Evolutionary conservation across 2,113 vertebrate genomes (phyloP).

Genomic region (Propithecus coquereli): DNA sequence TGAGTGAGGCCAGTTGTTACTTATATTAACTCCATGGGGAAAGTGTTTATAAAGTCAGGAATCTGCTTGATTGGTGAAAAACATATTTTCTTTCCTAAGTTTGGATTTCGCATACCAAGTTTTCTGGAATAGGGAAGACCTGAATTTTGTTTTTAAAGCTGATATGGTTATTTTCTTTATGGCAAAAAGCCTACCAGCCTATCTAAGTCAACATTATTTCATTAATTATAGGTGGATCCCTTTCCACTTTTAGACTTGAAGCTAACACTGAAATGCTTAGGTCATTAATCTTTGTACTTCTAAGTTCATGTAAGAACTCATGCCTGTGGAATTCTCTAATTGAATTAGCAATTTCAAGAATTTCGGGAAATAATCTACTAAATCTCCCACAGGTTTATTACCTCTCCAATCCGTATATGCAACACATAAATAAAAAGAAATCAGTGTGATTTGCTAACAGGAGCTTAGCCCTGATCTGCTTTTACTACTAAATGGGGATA

Average conservation of each 20-base stretch:
- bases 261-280: slow-evolving; percentile 46
- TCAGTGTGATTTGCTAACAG: not conserved
- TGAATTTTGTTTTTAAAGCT: slow-evolving; percentile 2
- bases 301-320: slow-evolving; percentile 37
- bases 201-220: not conserved
- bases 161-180: not conserved
- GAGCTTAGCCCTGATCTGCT: not conserved
- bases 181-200: not conserved
- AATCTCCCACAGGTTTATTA: slow-evolving; percentile 27
- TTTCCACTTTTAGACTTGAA: slow-evolving; percentile 57
- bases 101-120: not conserved
- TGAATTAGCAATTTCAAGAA: slow-evolving; percentile 46
- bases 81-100: not conserved
- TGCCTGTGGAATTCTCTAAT: slow-evolving; percentile 59
- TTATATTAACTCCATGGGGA: not conserved
- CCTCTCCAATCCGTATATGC: not conserved
- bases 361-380: slow-evolving; percentile 32
- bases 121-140: not conserved
- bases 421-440: slow-evolving; percentile 37
- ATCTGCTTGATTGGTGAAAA: not conserved
- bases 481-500: not conserved
- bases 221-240: slow-evolving; percentile 33
- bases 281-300: slow-evolving; percentile 52
- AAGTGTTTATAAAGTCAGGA: not conserved
- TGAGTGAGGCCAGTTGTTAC: not conserved